These are phyloP conservation scores for Natator depressus DNA, from an alignment of 2,113 vertebrate genomes.

Conservation along the genomic window DNA sequence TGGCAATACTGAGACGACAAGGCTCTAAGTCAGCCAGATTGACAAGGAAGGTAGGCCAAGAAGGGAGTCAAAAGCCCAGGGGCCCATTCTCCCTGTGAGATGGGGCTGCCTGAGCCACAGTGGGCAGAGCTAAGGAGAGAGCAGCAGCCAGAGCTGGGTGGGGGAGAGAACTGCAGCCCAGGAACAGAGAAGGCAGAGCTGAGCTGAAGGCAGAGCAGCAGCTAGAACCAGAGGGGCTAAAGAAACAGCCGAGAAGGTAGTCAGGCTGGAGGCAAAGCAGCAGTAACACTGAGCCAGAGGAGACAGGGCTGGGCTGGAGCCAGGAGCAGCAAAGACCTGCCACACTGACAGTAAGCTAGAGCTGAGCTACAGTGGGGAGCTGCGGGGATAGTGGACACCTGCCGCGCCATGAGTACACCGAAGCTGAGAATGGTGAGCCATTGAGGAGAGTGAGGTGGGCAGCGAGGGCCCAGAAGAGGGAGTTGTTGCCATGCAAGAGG, in stretches of 20 bases:
- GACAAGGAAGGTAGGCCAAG: neutral
- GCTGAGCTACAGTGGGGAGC: neutral
- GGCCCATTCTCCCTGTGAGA: neutral
- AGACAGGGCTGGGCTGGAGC: neutral
- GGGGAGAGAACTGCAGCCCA: too few relatives aligned
- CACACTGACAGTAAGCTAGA: neutral
- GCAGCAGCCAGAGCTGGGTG: neutral
- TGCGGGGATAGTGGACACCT: neutral
- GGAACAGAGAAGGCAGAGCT: too few relatives aligned
- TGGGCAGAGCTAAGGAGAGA: neutral
- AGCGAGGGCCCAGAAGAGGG: too few relatives aligned
- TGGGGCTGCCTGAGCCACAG: too few relatives aligned
- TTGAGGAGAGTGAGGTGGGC: too few relatives aligned
- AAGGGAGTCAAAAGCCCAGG: neutral
- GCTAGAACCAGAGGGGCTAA: too few relatives aligned
- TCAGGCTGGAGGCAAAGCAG: too few relatives aligned
- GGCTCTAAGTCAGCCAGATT: neutral
- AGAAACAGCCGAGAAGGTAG: too few relatives aligned
- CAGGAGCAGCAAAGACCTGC: neutral
- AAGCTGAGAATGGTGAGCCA: neutral
- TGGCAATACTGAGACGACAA: too few relatives aligned
- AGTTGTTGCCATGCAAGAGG: too few relatives aligned
- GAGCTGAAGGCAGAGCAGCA: neutral
- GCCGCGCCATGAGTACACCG: neutral
- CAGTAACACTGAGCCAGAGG: too few relatives aligned